These are phyloP conservation scores for Chlorospingus semifuscus DNA, from an alignment of 2,797 vertebrate genomes.

Conservation along the genomic window DNA sequence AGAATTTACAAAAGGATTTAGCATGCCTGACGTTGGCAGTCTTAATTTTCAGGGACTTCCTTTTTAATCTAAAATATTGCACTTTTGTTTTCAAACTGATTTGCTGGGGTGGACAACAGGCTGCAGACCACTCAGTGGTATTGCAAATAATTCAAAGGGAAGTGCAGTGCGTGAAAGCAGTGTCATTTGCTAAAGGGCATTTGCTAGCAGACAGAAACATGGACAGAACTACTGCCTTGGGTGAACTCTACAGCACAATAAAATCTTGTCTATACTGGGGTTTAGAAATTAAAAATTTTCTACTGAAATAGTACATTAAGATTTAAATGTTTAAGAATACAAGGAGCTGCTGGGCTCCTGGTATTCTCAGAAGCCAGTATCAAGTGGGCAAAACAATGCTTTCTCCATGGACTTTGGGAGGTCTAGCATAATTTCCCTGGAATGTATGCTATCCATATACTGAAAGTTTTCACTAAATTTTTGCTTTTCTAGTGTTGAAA, in stretches of 20 bases:
- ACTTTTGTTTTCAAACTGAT: constrained; percentile 22
- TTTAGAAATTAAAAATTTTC: not conserved
- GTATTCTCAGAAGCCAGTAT: not conserved
- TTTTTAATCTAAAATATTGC: constrained; percentile 6
- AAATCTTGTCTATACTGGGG: not conserved
- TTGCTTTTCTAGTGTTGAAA: not conserved
- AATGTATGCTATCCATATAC: not conserved
- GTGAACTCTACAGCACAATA: not conserved
- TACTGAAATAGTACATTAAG: not conserved
- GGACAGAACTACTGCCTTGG: not conserved
- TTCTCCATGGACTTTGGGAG: not conserved
- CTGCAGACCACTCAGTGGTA: not conserved
- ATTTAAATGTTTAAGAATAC: not conserved
- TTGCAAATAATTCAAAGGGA: constrained; percentile 49
- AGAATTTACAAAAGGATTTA: not conserved
- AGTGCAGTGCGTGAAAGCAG: not conserved
- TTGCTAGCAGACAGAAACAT: not conserved
- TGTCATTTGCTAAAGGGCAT: constrained; percentile 7
- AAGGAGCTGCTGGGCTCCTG: not conserved
- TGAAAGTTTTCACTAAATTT: not conserved
- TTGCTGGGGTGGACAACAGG: not conserved
- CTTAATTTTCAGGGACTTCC: not conserved
- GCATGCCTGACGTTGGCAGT: not conserved
- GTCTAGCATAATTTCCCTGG: not conserved
- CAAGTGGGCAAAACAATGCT: not conserved